Base-by-base conservation (phyloP, 2,888 invertebrate genomes). In the Sisyra terminalis region DNA sequence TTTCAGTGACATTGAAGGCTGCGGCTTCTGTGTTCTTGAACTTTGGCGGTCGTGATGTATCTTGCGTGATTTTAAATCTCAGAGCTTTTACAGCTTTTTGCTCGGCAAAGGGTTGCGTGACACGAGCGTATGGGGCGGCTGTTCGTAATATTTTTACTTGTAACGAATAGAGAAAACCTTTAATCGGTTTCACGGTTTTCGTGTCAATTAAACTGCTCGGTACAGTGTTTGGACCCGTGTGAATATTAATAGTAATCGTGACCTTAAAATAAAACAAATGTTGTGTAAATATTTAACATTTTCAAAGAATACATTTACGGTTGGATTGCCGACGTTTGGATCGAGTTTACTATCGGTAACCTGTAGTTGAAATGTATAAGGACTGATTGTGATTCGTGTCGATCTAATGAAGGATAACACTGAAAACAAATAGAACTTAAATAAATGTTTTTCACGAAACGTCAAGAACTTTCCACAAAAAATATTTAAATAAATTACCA, bases 341-440 rank as follows among this genome's bases (percentile, higher is more conserved):
- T 62, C 52, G 13, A 71, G 55, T 10, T 69, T 62, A 46, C 63
- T 62, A 50, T 74, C 74, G 15, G 58, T 66, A 4, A 72, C 66
- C 51, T 67, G 65, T 34, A 74, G 55, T 1, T 60, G 53, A 30
- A 73, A 63, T 42, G 62, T 64, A 52, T 73, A 73, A 2, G 66
- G 67, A 2, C 18, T 36, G 29, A 24, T 29, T 2, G 18, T 36
- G 9, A 35, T 35, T 36, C 47, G 44, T 39, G 46, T 49, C 34
- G 51, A 52, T 47, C 50, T 54, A 10, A 50, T 52, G 45, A 57
- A 55, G 40, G 47, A 49, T 24, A 60, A 46, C 48, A 50, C 59
- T 60, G 52, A 13, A 54, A 57, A 46, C 42, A 42, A 45, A 29
- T 8, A 43, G 14, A 29, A 15, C 10, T 41, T 43, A 34, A 14